Evolutionary conservation across 2,113 vertebrate species (phyloP), one percentile per base, ranked within the genome.

Genomic region (Thunnus maccoyii): DNA sequence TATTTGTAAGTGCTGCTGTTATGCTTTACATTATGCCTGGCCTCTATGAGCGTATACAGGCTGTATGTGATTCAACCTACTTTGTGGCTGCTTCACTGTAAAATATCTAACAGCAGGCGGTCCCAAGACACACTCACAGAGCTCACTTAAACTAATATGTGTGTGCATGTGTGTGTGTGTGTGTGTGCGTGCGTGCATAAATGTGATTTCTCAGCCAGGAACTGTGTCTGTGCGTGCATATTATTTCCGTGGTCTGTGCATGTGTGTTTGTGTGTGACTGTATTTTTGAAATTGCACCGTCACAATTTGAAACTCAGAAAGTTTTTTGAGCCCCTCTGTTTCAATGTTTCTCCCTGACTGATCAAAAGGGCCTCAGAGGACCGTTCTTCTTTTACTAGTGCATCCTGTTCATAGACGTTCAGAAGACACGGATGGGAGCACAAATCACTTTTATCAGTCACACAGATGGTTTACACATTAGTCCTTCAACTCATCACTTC

Each of bases 381-480:
- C 55, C 8, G 32, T 36, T 50, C 46, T 72, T 41, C 32, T 41
- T 67, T 71, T 86, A 66, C 27, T 30, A 50, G 72, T 64, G 77
- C 72, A 75, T 87, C 75, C 68, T 30, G 78, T 73, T 89, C 86
- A 86, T 80, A 85, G 75, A 75, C 80, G 86, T 78, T 89, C 72
- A 64, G 79, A 72, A 84, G 81, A 76, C 55, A 80, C 14, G 74
- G 63, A 75, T 70, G 69, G 52, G 70, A 75, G 72, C 80, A 85
- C 82, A 91, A 76, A 89, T 88, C 87, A 88, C 72, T 89, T 84
- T 55, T 65, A 91, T 91, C 91, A 89, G 84, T 65, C 80, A 20
- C 52, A 18, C 86, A 73, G 87, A 89, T 87, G 79, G 70, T 88
- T 86, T 84, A 72, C 76, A 81, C 82, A 72, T 90, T 82, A 82